Percentiles rank a stretch among this genome's conserved stretches.
These are phyloP conservation scores for Willisornis vidua DNA, from an alignment of 2,113 vertebrate species.

Conservation along the genomic window DNA sequence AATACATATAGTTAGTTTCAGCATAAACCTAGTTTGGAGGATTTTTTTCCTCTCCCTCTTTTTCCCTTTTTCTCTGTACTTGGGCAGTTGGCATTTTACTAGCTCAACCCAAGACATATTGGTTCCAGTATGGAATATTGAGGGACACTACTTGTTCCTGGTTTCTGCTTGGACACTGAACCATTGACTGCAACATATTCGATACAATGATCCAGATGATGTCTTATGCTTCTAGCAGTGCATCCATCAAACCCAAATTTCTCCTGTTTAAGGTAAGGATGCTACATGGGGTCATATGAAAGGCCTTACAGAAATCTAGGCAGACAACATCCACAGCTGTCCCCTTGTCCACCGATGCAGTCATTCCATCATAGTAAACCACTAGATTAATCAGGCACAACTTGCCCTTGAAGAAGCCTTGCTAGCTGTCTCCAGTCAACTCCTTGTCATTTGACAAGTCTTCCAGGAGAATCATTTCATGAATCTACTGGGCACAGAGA, in stretches of 20 bases:
- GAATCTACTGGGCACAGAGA: neutral
- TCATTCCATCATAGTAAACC: accelerated
- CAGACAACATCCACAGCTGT: neutral
- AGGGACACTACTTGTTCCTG: neutral
- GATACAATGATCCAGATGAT: too few species aligned
- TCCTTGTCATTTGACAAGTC: neutral
- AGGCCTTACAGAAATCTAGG: neutral
- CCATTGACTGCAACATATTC: neutral
- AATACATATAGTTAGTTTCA: too few species aligned
- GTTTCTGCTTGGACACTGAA: neutral
- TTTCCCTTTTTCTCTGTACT: too few species aligned
- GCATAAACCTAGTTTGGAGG: too few species aligned
- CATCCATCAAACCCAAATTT: neutral
- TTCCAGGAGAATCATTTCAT: neutral
- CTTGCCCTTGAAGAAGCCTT: neutral
- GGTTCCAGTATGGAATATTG: neutral
- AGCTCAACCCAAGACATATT: too few species aligned
- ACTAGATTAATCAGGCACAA: neutral
- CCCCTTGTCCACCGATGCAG: neutral
- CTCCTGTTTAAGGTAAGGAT: neutral
- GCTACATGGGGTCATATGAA: neutral
- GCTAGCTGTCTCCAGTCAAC: neutral
- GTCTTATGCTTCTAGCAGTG: neutral
- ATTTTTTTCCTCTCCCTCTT: too few species aligned
- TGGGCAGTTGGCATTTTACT: too few species aligned